Base-by-base conservation (phyloP, 2,113 vertebrate species). In the Malaclemys terrapin region DNA sequence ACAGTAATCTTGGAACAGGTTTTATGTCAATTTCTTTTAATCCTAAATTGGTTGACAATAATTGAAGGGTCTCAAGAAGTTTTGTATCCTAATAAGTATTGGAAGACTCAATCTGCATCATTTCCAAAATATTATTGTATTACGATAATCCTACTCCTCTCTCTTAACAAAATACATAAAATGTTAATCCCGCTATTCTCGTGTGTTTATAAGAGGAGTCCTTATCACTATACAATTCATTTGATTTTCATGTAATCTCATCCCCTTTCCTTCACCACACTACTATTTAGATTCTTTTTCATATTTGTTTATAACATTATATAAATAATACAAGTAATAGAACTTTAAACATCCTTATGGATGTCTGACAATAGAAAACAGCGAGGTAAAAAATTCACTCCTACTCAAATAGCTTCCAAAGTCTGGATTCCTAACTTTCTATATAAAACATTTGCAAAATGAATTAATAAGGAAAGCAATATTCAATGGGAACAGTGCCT, bases 391-490 rank as follows among this genome's bases (percentile, higher is more conserved):
- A 88, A 3, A n/a, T 38, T 93, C 72, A 0, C 0, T 76, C 50
- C 56, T 50, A 72, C 38, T 80, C 42, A 45, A 87, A 94, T 31
- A 91, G 83, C 56, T 94, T 95, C 49, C 62, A 8, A 96, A 94
- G 57, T 82, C 78, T 93, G 27, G 47, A 89, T 89, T 94, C 90
- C 69, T 84, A 89, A 10, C 24, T 92, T 79, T 79, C 86, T 88
- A 95, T 82, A 16, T 59, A 96, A 93, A 96, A 93, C 47, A 72
- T 4, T 79, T 0, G 0, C 3, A 50, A 35, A 79, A 82, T 56
- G 3, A 14, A 80, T 29, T 35, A 80, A 31, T 84, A 62, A 27
- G 0, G 1, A 42, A 4, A 91, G 79, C 11, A 9, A 62, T 54
- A 88, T 52, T 69, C 62, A 95, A 11, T 2, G n/a, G 45, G 62